phyloP scores from a whole-genome alignment of 2,888 invertebrate species.

The Nomada ferruginata region DNA sequence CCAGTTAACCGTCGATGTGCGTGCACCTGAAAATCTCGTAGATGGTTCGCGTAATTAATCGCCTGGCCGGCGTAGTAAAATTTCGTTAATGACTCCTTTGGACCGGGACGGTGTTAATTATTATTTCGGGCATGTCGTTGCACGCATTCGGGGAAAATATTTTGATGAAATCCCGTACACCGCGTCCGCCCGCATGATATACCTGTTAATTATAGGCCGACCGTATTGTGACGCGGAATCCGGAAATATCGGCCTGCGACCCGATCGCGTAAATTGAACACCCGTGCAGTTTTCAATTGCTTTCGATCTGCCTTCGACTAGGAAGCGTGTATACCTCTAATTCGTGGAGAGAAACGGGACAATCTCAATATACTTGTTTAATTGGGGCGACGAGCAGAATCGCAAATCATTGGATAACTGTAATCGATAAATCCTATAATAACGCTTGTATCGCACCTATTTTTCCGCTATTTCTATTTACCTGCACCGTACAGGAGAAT shows the following conservation, averaged over 20 bases:
- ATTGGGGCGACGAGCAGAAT: slow-evolving; percentile 15
- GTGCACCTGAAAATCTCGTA: neutral
- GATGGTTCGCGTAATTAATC: slow-evolving; percentile 6
- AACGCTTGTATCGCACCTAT: neutral
- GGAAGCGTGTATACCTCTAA: too few species aligned
- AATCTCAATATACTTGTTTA: slow-evolving; percentile 14
- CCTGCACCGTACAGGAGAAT: too few species aligned
- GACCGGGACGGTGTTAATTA: slow-evolving; percentile 28
- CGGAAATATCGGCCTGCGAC: slow-evolving; percentile 28
- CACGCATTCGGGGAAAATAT: slow-evolving; percentile 37
- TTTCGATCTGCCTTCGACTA: too few species aligned
- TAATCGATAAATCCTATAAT: neutral
- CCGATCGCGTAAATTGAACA: slow-evolving; percentile 22
- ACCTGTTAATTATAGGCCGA: slow-evolving; percentile 46
- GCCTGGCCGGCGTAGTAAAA: neutral
- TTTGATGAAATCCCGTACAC: slow-evolving; percentile 42
- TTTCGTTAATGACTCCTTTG: neutral
- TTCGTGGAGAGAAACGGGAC: neutral
- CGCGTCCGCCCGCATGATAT: slow-evolving; percentile 44
- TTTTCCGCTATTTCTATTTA: too few species aligned
- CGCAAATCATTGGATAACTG: slow-evolving; percentile 4
- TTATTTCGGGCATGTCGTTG: slow-evolving; percentile 24
- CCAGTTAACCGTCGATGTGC: neutral
- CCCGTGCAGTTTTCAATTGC: neutral
- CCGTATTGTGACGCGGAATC: neutral